phyloP scores from a whole-genome alignment of 1,140 invertebrate genomes.

The Drosophila cardini region DNA sequence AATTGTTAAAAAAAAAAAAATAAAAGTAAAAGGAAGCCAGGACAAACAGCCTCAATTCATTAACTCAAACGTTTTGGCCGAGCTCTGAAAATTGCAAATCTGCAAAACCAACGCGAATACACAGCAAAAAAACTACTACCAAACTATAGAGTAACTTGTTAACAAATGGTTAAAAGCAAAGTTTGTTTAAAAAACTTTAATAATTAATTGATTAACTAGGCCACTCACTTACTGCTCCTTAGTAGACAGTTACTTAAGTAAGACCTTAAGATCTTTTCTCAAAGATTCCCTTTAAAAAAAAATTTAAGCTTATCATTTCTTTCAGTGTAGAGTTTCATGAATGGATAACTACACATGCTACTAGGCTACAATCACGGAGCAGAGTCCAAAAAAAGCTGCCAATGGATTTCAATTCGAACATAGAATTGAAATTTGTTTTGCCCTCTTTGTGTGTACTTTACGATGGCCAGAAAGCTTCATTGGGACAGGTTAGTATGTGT shows the following conservation, averaged over 20 bases:
- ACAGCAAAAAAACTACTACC: slow-evolving; percentile 10
- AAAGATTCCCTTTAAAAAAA: too few relatives aligned
- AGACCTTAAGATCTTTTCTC: too few relatives aligned
- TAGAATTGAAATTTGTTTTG: slow-evolving; percentile 39
- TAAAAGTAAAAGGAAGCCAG: slow-evolving; percentile 34
- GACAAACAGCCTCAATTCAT: slow-evolving; percentile 67
- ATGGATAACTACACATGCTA: slow-evolving; percentile 2
- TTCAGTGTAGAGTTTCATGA: neutral
- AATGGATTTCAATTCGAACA: slow-evolving; percentile 32
- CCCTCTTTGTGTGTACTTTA: slow-evolving; percentile 53
- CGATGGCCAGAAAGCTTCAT: slow-evolving; percentile 17
- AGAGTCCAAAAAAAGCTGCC: slow-evolving; percentile 12
- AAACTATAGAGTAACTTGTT: neutral
- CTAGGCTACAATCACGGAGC: neutral
- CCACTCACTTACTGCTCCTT: too few relatives aligned
- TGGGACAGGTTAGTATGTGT: slow-evolving; percentile 24
- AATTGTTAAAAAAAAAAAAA: slow-evolving; percentile 43
- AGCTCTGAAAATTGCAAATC: slow-evolving; percentile 65
- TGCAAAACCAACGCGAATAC: slow-evolving; percentile 38
- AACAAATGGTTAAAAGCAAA: too few relatives aligned
- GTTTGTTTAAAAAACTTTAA: too few relatives aligned
- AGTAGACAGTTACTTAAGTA: too few relatives aligned
- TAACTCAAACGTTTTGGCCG: slow-evolving; percentile 68
- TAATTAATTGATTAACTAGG: too few relatives aligned
- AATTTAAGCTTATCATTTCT: neutral